Evolutionary conservation across 2,888 invertebrate genomes (phyloP).

Genomic region (Galerucella nymphaeae): DNA sequence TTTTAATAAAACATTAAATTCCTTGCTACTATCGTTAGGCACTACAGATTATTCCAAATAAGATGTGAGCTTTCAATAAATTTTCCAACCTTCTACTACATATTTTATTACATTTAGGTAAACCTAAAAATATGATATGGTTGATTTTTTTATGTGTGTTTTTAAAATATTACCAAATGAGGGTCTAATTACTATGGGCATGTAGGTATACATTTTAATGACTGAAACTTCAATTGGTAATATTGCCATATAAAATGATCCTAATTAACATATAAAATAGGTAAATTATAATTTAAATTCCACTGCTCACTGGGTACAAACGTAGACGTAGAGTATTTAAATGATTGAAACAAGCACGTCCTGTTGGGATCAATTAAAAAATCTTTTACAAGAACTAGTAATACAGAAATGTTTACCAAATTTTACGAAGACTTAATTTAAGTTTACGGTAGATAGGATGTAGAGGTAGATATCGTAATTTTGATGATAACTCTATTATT

Average conservation of each 20-base stretch:
- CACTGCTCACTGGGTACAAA: background rate
- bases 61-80: slow-evolving; percentile 13
- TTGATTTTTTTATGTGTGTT: background rate
- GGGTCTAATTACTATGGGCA: slow-evolving; percentile 3
- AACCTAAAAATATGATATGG: background rate
- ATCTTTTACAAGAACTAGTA: slow-evolving; percentile 1
- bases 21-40: background rate
- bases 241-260: background rate
- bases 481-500: slow-evolving; percentile 18
- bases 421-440: background rate
- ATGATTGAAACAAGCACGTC: background rate
- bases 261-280: background rate
- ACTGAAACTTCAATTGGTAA: slow-evolving; percentile 15
- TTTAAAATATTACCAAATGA: slow-evolving; percentile 15
- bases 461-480: slow-evolving; percentile 12
- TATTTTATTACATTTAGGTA: background rate
- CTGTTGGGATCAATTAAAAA: slow-evolving; percentile 8
- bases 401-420: background rate
- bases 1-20: background rate
- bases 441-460: background rate
- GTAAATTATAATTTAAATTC: background rate
- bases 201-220: slow-evolving; percentile 18
- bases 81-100: slow-evolving; percentile 4
- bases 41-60: slow-evolving; percentile 12
- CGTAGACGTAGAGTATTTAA: background rate